phyloP scores from a whole-genome alignment of 2,113 vertebrate genomes.

The Isurus oxyrinchus region DNA sequence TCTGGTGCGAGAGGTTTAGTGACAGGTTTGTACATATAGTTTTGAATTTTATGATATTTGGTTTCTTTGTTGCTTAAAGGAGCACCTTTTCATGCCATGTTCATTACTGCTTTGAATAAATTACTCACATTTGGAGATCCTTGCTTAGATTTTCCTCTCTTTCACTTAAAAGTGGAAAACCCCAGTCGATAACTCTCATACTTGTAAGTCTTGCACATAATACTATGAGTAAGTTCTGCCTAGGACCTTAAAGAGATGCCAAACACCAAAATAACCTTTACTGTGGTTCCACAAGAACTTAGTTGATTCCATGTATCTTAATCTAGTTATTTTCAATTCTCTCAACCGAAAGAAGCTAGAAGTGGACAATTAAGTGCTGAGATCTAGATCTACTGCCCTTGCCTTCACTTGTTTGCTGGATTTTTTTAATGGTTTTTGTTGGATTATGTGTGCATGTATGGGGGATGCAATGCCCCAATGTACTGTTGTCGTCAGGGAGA shows the following conservation, averaged over 20 bases:
- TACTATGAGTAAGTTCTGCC: background rate
- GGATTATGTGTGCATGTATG: background rate
- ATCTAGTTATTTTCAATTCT: background rate
- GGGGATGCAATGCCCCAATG: background rate
- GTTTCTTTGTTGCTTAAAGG: background rate
- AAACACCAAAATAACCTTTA: background rate
- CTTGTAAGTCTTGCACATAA: background rate
- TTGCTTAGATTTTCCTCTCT: background rate
- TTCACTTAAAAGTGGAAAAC: background rate
- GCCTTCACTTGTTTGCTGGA: background rate
- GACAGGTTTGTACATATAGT: background rate
- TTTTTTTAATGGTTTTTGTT: background rate
- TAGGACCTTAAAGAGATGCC: too few relatives aligned
- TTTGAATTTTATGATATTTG: background rate
- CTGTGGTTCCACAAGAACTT: background rate
- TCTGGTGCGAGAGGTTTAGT: background rate
- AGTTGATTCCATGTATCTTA: too few relatives aligned
- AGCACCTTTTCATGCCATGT: background rate
- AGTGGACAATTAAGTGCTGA: background rate
- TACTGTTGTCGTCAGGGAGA: background rate
- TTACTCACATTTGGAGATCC: background rate
- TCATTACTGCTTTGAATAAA: background rate
- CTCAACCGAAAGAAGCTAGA: background rate
- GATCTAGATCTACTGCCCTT: background rate
- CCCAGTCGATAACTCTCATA: background rate